A percentile compares a stretch with the other conserved stretches of the same genome.
Evolutionary conservation across 2,797 vertebrate species (phyloP).

Genomic region (Australoheros facetus): DNA sequence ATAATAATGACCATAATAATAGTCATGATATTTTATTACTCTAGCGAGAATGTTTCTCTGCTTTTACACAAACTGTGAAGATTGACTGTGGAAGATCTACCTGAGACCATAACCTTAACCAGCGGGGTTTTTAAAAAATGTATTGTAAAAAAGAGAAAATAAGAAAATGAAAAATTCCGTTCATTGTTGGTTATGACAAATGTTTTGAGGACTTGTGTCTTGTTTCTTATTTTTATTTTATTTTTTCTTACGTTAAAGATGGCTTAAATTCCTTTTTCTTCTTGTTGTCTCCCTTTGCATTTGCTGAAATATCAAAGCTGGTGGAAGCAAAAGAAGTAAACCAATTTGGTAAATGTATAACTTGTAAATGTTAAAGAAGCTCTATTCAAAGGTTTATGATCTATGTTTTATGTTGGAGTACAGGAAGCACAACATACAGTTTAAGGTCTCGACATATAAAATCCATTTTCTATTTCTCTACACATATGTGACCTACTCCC

Average conservation of each 20-base stretch:
- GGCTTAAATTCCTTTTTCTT: constrained; percentile 87
- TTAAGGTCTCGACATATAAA: constrained; percentile 74
- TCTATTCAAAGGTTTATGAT: constrained; percentile 85
- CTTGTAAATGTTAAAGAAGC: constrained; percentile 86
- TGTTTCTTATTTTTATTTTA: constrained; percentile 72
- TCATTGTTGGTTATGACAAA: constrained; percentile 90
- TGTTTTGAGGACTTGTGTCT: constrained; percentile 88
- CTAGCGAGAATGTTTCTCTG: constrained; percentile 89
- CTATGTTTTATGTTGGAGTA: constrained; percentile 84
- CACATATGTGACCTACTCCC: constrained; percentile 70
- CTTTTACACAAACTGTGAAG: constrained; percentile 96
- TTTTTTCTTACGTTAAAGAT: constrained; percentile 73
- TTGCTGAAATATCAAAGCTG: constrained; percentile 83
- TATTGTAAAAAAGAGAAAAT: constrained; percentile 76
- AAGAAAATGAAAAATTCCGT: constrained; percentile 82
- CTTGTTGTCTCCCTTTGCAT: constrained; percentile 86
- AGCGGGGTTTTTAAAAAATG: constrained; percentile 91
- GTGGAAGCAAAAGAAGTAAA: constrained; percentile 87
- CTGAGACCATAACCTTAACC: constrained; percentile 90
- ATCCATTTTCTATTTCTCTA: constrained; percentile 72
- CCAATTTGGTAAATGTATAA: constrained; percentile 90
- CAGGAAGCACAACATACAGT: constrained; percentile 84
- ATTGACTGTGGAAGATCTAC: constrained; percentile 89
- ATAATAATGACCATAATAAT: constrained; percentile 82
- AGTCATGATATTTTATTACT: constrained; percentile 97